Base-by-base conservation (phyloP, 2,888 invertebrate species). In the Corbicula japonica region DNA sequence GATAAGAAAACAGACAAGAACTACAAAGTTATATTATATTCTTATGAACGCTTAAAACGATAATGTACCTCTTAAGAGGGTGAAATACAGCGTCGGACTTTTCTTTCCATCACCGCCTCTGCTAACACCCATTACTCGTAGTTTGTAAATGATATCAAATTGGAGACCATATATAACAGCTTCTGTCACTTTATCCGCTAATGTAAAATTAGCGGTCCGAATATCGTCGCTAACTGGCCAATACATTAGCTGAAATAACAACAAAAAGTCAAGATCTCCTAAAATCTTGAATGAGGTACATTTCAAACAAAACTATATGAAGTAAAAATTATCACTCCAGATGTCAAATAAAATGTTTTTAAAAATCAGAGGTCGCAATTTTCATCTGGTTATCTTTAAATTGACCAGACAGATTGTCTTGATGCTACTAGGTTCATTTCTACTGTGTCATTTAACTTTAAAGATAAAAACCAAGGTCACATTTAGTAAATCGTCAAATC, bases 81-180 rank as follows among this genome's bases (percentile, higher is more conserved):
- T 95, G 12, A 96, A 95, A 94, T 98, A 98, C 93, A 97, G 95
- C 0, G 97, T 96, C 0, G 98, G 98, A 69, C 98, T 98, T 97
- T 98, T 98, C 68, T 98, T 95, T 0, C 99, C 99, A 91, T 98
- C 98, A 0, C 99, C 98, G 10, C 98, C 99, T 89, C 97, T 96
- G 68, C 98, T 98, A 94, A 95, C 98, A 0, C 97, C 98, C 50
- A 98, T 94, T 1, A 99, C 97, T 91, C 99, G 95, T 93, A 99
- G 95, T 90, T 96, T 96, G 93, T 98, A 99, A 0, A 96, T 95
- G 94, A 97, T 97, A 63, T 97, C 97, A 0, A 96, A 96, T 2
- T 96, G 95, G 18, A 98, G 94, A 87, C 95, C 92, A 10, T 94
- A 94, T 4, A 99, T 96, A 86, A 96, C 96, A 0, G 97, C 96